phyloP scores from a whole-genome alignment of 2,888 invertebrate genomes.

The Gari tellinella region DNA sequence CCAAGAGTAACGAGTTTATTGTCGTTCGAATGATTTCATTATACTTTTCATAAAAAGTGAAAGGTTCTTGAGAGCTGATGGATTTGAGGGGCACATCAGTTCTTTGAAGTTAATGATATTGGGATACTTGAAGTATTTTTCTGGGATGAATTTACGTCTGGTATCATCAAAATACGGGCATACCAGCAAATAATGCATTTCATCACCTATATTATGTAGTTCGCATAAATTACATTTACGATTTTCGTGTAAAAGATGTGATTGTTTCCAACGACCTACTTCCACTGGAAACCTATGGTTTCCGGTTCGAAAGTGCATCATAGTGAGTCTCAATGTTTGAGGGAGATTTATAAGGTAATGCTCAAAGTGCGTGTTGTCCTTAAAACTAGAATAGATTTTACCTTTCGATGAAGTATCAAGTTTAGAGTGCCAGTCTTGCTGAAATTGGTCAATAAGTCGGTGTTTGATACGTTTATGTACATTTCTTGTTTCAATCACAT shows the following conservation, averaged over 20 bases:
- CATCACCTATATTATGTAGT: conserved; percentile 1
- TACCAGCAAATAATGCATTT: conserved; percentile 4
- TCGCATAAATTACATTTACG: conserved; percentile 4
- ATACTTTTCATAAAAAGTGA: too few relatives aligned
- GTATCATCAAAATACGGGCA: neutral
- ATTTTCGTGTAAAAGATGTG: neutral
- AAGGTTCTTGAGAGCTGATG: too few relatives aligned
- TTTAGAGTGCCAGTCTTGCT: conserved; percentile 1
- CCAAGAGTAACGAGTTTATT: too few relatives aligned
- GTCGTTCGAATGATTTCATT: too few relatives aligned
- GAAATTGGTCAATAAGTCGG: conserved; percentile 7
- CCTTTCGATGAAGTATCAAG: neutral
- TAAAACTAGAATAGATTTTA: conserved; percentile 1
- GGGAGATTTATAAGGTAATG: neutral
- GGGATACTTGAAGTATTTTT: too few relatives aligned
- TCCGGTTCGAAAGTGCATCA: conserved; percentile 7
- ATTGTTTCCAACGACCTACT: conserved; percentile 3
- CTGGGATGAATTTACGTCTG: conserved; percentile 5
- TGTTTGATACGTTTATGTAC: too few relatives aligned
- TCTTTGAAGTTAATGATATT: too few relatives aligned
- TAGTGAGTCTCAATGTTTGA: neutral
- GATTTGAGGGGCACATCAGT: too few relatives aligned
- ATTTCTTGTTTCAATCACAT: neutral
- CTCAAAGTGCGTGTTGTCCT: neutral
- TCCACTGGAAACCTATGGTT: conserved; percentile 13